A percentile compares a stretch with the other conserved stretches of the same genome.
These are phyloP conservation scores for Napeogenes sylphis DNA, from an alignment of 2,888 invertebrate genomes.

Conservation along the genomic window DNA sequence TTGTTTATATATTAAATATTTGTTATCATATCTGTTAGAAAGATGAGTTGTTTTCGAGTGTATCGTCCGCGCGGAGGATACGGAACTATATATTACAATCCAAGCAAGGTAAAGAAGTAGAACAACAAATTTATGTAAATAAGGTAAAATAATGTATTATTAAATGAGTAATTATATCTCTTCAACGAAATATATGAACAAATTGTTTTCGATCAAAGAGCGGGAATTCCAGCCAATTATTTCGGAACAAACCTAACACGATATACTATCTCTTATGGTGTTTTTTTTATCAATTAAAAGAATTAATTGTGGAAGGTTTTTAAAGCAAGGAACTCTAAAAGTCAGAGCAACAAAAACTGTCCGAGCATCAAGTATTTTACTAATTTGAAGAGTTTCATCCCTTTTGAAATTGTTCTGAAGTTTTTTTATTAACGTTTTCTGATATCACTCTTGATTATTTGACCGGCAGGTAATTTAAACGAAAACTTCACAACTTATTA, in stretches of 20 bases:
- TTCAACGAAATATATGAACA: background rate
- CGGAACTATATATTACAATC: constrained; percentile 37
- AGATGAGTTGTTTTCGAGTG: constrained; percentile 24
- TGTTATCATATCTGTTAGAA: constrained; percentile 27
- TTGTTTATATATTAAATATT: constrained; percentile 7
- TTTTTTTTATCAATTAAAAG: no score
- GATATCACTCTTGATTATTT: constrained; percentile 34
- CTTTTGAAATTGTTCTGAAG: constrained; percentile 41
- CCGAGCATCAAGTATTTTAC: constrained; percentile 52
- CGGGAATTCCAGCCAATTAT: no score
- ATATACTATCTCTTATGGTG: no score
- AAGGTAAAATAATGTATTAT: background rate
- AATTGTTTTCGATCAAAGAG: no score
- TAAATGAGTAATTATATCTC: background rate
- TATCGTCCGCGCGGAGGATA: constrained; percentile 36
- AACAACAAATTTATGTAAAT: constrained; percentile 10
- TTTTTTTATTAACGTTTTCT: constrained; percentile 45
- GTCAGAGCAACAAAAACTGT: constrained; percentile 52
- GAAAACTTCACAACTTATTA: background rate
- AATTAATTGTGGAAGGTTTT: no score
- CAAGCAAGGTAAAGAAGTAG: constrained; percentile 27
- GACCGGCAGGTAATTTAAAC: constrained; percentile 22
- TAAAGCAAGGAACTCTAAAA: constrained; percentile 31
- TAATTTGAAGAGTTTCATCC: constrained; percentile 49
- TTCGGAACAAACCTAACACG: no score